Base-by-base conservation (phyloP, 2,797 vertebrate genomes). In the Hyperoplus lanceolatus region DNA sequence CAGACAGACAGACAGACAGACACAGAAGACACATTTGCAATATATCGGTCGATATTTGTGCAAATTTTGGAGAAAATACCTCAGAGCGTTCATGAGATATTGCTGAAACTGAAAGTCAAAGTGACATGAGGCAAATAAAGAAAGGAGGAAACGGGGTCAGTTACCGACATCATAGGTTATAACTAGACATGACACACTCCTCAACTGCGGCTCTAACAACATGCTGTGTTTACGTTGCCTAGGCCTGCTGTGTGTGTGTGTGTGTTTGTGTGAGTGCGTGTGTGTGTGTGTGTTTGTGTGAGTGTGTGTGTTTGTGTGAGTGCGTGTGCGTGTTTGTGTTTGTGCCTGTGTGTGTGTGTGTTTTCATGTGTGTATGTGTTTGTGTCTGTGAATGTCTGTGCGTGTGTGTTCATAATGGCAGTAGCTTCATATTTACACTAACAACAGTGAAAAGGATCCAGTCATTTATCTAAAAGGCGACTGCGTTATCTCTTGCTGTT, bases 191-290 rank as follows among this genome's bases (percentile, higher is more conserved):
- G 68, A 74, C 62, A 8, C 1, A 21, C 14, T 36, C 51, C 42
- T 70, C 61, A 10, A 70, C 68, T 11, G 0, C 4, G 59, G 55
- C 81, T 84, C 67, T 45, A 80, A 86, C 71, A 89, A 90, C 85
- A 84, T 6, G 13, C 36, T 29, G 29, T 29, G 29, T 29, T 3
- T 29, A 29, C 29, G 29, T 29, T 3, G 29, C 2, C 29, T 29
- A 29, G 29, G 29, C 29, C 29, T 29, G 29, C 29, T 29, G 29
- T 29, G 29, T 29, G 29, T 29, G 29, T 3, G 3, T 29, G 29
- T 29, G 29, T 29, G 29, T 21, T 21, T 29, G 29, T 29, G 29
- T 3, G 3, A 3, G 29, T 29, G 29, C 3, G 29, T 29, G 29
- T 29, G 29, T 2, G 2, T 29, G 29, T 29, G 29, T 29, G 29